Base-by-base conservation (phyloP, 2,113 vertebrate genomes). In the Crypturellus undulatus region DNA sequence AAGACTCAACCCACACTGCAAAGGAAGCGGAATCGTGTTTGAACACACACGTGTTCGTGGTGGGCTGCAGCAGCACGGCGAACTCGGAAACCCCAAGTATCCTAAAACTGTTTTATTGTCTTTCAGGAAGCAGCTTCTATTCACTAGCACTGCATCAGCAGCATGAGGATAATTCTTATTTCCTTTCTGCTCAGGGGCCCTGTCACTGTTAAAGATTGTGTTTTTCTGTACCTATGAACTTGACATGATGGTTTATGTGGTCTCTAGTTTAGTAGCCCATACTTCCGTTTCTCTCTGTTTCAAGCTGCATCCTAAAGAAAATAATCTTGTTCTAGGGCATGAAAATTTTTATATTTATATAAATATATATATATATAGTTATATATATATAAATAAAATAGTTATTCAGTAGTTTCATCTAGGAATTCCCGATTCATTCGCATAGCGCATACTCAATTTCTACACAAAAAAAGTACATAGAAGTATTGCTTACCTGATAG, bases 401-500 rank as follows among this genome's bases (percentile, higher is more conserved):
- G n/a, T 54, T 90, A 59, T 22, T 73, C 36, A 36, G 34, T 43
- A 68, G 20, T 45, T 87, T 52, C 70, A 56, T 20, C 34, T n/a
- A n/a, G 20, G 24, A 22, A 81, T 75, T 26, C 28, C 83, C 63
- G 7, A 36, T 42, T 62, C 84, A 72, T 34, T 13, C 34, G 24
- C n/a, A 70, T 22, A 86, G 63, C 36, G 32, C 8, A 52, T 51
- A 70, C 1, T 43, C 45, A 90, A 25, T 18, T 90, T 87, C 4
- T 40, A 62, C 30, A 26, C 38, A 75, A 34, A 78, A 17, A 70
- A 70, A 77, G 12, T 10, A 72, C n/a, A n/a, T 25, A 36, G 4
- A 65, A 30, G 19, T 22, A n/a, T 87, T 91, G 51, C 93, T 94
- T 97, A 99, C 99, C 99, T 98, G 99, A 99, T 43, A 98, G 98